A percentile compares a stretch with the other conserved stretches of the same genome.
Evolutionary conservation across 1,140 invertebrate species (phyloP).

Genomic region (Cecropterus lyciades): DNA sequence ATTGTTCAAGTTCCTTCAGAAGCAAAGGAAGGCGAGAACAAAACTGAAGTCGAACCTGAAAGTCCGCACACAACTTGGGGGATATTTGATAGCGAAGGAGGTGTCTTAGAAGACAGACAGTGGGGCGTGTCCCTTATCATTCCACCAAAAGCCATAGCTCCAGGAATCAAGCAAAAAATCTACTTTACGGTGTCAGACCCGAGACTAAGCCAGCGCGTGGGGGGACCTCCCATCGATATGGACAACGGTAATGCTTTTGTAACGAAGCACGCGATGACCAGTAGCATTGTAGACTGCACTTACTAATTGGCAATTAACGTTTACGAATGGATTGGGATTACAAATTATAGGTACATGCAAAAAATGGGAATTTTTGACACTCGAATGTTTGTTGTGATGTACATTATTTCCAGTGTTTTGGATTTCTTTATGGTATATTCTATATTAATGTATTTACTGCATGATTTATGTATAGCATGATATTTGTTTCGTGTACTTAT

Average conservation of each 20-base stretch:
- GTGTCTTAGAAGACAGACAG: constrained; percentile 91
- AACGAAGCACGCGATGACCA: constrained; percentile 72
- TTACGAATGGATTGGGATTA: constrained; percentile 60
- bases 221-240: constrained; percentile 92
- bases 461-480: constrained; percentile 26
- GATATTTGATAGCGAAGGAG: constrained; percentile 91
- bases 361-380: constrained; percentile 37
- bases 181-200: constrained; percentile 96
- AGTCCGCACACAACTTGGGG: constrained; percentile 87
- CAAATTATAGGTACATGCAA: constrained; percentile 38
- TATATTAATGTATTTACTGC: constrained; percentile 14
- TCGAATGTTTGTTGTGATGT: constrained; percentile 36
- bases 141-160: constrained; percentile 93
- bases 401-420: constrained; percentile 34
- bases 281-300: constrained; percentile 77
- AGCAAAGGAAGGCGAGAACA: constrained; percentile 55
- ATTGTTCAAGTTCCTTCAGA: constrained; percentile 59
- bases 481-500: not conserved
- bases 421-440: constrained; percentile 23
- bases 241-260: constrained; percentile 91
- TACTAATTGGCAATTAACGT: constrained; percentile 79
- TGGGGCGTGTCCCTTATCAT: constrained; percentile 96
- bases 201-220: constrained; percentile 87
- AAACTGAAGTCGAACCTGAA: constrained; percentile 70
- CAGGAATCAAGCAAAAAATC: constrained; percentile 93